Base-by-base conservation (phyloP, 2,113 vertebrate genomes). In the Hydrolagus affinis region DNA sequence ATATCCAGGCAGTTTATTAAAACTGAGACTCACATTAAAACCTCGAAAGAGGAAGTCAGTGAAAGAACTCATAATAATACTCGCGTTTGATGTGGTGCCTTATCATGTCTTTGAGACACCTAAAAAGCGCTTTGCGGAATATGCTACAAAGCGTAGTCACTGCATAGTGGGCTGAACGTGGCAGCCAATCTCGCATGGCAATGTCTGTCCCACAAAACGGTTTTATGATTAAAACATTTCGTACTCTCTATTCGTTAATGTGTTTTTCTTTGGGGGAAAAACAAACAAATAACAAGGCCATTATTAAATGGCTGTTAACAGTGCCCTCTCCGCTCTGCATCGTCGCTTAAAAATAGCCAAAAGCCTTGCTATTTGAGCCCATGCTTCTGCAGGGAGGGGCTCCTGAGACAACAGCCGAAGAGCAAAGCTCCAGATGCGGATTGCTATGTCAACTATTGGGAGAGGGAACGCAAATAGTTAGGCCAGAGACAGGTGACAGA, bases 401-500 rank as follows among this genome's bases (percentile, higher is more conserved):
- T 83, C 60, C 25, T 83, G 60, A 68, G 78, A 83, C 78, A 83
- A 83, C 78, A 83, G 78, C 60, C 78, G 28, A 30, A 83, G 60
- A 64, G 62, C 78, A 83, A 17, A 83, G 32, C 78, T 83, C 78
- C 78, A 83, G 78, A 83, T 60, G 66, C 78, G 0, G 60, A 68
- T 28, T 83, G 78, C 78, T 83, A 83, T 83, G 78, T 83, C 78
- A 83, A 83, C 8, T 66, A 83, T 83, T 83, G 62, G 78, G 62
- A 44, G 60, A 83, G 78, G 44, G 62, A 83, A 83, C 78, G 66
- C 78, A 83, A 83, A 83, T 83, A 83, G 73, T 75, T 75, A 75
- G n/a, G 78, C 60, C 66, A 30, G 66, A 83, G 78, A 83, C 78
- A 83, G 78, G 78, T 83, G 78, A 83, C 59, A 83, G 78, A 30